Evolutionary conservation across 2,888 invertebrate genomes (phyloP).

Genomic region (Odontocerum albicorne): DNA sequence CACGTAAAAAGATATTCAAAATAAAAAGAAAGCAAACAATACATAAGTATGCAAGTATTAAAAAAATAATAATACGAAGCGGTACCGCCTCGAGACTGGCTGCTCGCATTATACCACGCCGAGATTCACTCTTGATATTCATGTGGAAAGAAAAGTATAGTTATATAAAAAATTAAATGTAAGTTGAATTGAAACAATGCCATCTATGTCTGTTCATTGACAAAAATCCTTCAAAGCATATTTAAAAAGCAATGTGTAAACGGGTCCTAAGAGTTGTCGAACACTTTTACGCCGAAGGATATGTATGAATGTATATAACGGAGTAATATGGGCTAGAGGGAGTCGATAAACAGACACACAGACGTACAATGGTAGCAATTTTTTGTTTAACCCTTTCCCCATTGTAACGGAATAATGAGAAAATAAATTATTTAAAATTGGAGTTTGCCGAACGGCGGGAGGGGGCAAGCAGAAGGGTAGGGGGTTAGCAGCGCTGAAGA

Average conservation of each 20-base stretch:
- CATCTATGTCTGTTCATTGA: too few species aligned
- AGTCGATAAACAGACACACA: conserved; percentile 33
- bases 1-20: too few species aligned
- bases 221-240: too few species aligned
- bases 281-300: conserved; percentile 7
- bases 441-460: conserved; percentile 33
- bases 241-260: not conserved
- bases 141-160: too few species aligned
- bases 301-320: conserved; percentile 1
- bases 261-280: conserved; percentile 3
- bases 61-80: too few species aligned
- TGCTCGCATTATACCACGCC: too few species aligned
- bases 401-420: conserved; percentile 37
- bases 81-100: too few species aligned
- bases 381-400: conserved; percentile 35
- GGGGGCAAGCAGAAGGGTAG: conserved; percentile 1
- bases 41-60: too few species aligned
- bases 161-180: too few species aligned
- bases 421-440: conserved; percentile 38
- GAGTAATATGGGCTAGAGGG: conserved; percentile 5
- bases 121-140: too few species aligned
- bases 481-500: conserved; percentile 5
- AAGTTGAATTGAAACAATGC: too few species aligned
- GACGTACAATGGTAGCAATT: conserved; percentile 30
- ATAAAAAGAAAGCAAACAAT: too few species aligned